Evolutionary conservation across 2,888 invertebrate genomes (phyloP), one percentile per base, ranked within the genome.

Genomic region (Ptilodon capucinus): DNA sequence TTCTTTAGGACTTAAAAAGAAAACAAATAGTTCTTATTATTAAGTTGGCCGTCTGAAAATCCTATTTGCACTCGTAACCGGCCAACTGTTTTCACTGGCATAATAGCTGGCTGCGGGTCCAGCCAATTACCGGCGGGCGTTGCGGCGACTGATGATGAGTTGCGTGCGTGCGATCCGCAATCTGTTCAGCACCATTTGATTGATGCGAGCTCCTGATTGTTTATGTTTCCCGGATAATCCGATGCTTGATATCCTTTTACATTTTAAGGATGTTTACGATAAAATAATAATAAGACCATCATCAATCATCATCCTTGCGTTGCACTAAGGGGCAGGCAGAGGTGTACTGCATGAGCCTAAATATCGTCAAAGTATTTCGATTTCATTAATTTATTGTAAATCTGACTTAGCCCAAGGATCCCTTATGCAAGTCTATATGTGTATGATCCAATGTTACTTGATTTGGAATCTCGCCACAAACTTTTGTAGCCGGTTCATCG

Each of bases 71-170:
- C 11, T 25, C 14, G 39, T 16, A 25, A 30, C 38, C 21, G 46
- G 25, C 51, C 9, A 40, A 34, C 40, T 35, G 46, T 46, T 57
- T 52, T 42, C 40, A 50, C 39, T 14, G 23, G 40, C 40, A 54
- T 55, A 48, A 54, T 50, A 46, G 40, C 36, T 36, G 38, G 57
- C 36, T 42, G 50, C 32, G 57, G 60, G 42, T 34, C 28, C 11
- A 38, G 38, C 54, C 55, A 57, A 63, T 60, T 63, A 63, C 57
- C 46, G 48, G 43, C 48, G 56, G 49, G 44, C 45, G 60, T 51
- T 48, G 62, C 42, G 42, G 46, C 35, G 42, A 30, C 40, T 43
- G 52, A 57, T 54, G 49, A 56, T 41, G 51, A 52, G 60, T 54
- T 50, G 51, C 51, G 48, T 50, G 51, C 51, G 48, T 42, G 53